Base-by-base conservation (phyloP, 2,888 invertebrate species). In the Parnassius apollo region DNA sequence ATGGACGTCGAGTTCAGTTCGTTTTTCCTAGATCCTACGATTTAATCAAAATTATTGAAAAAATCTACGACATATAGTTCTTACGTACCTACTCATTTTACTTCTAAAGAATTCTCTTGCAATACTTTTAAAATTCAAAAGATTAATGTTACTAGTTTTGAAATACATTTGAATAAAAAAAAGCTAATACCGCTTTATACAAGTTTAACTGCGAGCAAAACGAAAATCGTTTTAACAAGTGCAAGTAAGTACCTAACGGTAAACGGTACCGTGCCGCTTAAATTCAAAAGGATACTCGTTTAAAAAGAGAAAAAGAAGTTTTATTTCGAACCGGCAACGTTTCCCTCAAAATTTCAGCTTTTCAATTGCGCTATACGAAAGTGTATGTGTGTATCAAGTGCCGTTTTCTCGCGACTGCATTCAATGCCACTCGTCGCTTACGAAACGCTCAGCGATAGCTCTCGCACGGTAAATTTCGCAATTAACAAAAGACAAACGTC, bases 401-500 rank as follows among this genome's bases (percentile, higher is more conserved):
- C 50, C 44, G 13, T 45, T 49, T 59, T 46, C 22, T n/a, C n/a
- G 10, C 8, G 55, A 44, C 22, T 11, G 13, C 25, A n/a, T 57
- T 57, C 13, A 13, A 48, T 4, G 42, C 2, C 18, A 35, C 42
- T 1, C 13, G 7, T 42, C 46, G 35, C 35, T 55, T 35, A 51
- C 13, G 42, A 56, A 45, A 35, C 22, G 13, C 51, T 9, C 35
- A 35, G 49, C 3, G 59, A 55, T 76, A 80, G 76, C 75, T 76
- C 70, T 74, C 73, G 73, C 72, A 74, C 75, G 77, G 78, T 75
- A 79, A 73, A 75, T 67, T 75, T 75, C 68, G 77, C 81, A 82
- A 85, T 86, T 81, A 86, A 78, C 79, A 78, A 77, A 74, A 74
- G 78, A 80, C 78, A 85, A 82, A 84, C 81, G 76, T 76, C 76